Base-by-base conservation (phyloP, 1,140 invertebrate genomes). In the Drosophila leontia region DNA sequence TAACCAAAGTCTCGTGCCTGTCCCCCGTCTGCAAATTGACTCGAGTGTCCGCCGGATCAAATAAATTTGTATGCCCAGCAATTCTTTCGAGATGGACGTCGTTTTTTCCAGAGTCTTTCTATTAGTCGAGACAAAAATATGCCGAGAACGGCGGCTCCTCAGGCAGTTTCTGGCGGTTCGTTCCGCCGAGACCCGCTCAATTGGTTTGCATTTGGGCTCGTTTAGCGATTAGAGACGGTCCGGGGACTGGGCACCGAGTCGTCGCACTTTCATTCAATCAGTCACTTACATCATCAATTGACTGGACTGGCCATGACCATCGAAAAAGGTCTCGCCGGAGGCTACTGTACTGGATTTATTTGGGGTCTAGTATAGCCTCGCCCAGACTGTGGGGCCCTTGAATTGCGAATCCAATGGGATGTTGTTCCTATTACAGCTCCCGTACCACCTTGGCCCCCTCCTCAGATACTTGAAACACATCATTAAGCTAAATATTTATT, bases 21-120 rank as follows among this genome's bases (percentile, higher is more conserved):
- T 32, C 13, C 61, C 17, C 67, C 23, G 59, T 76, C 72, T 76
- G 74, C 47, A 50, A 79, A 87, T 79, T 82, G 64, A 68, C 62
- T 78, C 57, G 75, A 76, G 65, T 82, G 75, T 61, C 55, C 55
- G 56, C 63, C 55, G 56, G 47, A 64, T 82, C 78, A 79, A 86
- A 86, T 79, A 48, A 86, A 88, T 83, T 88, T 87, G 83, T 86
- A 86, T 86, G 79, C 62, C 82, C 77, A 72, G 75, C 83, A 79
- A 76, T 61, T 82, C 75, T 60, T 53, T 75, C 70, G 34, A 71
- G 48, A 56, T 23, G 41, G 39, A 19, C 19, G 59, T 34, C 62
- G 15, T 11, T 19, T 51, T 34, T 51, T 65, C 39, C 23, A 11
- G 19, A 55, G 9, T 42, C 50, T 26, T 56, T 45, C 42, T 62